A percentile compares a stretch with the other conserved stretches of the same genome.
phyloP scores from a whole-genome alignment of 2,113 vertebrate species.

The Naja naja region DNA sequence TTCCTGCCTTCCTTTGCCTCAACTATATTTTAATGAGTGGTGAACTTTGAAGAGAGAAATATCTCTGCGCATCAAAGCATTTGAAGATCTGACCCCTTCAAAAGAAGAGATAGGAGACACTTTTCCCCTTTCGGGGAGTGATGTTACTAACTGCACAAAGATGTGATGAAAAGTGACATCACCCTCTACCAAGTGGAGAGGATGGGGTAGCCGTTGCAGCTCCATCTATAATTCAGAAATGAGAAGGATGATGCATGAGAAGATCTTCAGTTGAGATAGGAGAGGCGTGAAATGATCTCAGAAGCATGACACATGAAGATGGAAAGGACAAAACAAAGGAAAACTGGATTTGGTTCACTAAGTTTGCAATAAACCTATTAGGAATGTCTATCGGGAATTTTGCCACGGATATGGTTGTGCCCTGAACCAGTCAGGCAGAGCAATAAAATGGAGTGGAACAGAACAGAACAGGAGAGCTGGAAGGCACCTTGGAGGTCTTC shows the following conservation, averaged over 20 bases:
- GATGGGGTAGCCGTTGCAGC: neutral
- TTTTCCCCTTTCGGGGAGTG: neutral
- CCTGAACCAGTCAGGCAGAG: neutral
- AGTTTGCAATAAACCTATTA: neutral
- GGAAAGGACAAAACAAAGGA: neutral
- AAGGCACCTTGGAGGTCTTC: too few species aligned
- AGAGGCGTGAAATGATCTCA: too few species aligned
- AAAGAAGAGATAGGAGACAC: neutral
- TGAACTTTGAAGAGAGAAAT: conserved; percentile 10
- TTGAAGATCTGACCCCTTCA: neutral
- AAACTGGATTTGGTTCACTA: neutral
- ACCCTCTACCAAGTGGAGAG: neutral
- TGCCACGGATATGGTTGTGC: neutral
- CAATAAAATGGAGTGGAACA: too few species aligned
- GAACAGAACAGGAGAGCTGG: too few species aligned
- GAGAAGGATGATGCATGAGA: conserved; percentile 19
- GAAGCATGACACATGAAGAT: neutral
- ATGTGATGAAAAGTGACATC: neutral
- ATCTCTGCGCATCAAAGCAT: neutral
- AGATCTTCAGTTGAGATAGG: neutral
- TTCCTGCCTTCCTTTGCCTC: neutral
- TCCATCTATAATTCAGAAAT: neutral
- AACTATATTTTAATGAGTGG: neutral
- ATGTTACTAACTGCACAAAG: neutral
- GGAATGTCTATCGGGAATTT: neutral